Evolutionary conservation across 1,140 invertebrate species (phyloP), one percentile per base, ranked within the genome.

Genomic region (Lerema accius): DNA sequence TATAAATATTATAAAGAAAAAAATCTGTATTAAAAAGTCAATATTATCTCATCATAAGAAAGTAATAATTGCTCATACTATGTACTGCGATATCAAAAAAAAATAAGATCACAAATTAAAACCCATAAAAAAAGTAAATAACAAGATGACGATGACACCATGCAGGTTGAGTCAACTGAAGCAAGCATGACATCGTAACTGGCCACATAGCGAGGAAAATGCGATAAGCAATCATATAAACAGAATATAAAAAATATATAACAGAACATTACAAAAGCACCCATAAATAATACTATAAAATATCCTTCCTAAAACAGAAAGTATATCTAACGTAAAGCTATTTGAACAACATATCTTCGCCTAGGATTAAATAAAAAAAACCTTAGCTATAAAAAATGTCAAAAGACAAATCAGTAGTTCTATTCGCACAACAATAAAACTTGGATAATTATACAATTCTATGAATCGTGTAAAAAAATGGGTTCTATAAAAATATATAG

Each of bases 401-500:
- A 1, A 32, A 4, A 4, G 28, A 32, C 9, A 32, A 32, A n/a
- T n/a, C n/a, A n/a, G n/a, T 32, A 32, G 3, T 6, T 32, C 28
- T 32, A 32, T 32, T 6, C 7, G 28, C 28, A 32, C 28, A 32
- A 32, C 28, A 32, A 32, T 10, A 32, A 32, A 32, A 32, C n/a
- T 32, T 32, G 9, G 11, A 50, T 39, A 65, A 14, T 40, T 40
- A 28, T 53, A 65, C 46, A 51, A 45, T 42, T 65, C 39, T 55
- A 65, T 46, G 28, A 45, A 63, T 50, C 32, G 16, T 32, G 23
- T 42, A n/a, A 55, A 55, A 48, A 13, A 23, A 3, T 19, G 40
- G 42, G 43, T 46, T 32, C 40, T 63, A 53, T 53, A 48, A 28
- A 65, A 56, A 65, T 59, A 66, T 48, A 32, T n/a, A n/a, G n/a